Evolutionary conservation across 2,797 vertebrate genomes (phyloP).

Genomic region (Champsocephalus gunnari): DNA sequence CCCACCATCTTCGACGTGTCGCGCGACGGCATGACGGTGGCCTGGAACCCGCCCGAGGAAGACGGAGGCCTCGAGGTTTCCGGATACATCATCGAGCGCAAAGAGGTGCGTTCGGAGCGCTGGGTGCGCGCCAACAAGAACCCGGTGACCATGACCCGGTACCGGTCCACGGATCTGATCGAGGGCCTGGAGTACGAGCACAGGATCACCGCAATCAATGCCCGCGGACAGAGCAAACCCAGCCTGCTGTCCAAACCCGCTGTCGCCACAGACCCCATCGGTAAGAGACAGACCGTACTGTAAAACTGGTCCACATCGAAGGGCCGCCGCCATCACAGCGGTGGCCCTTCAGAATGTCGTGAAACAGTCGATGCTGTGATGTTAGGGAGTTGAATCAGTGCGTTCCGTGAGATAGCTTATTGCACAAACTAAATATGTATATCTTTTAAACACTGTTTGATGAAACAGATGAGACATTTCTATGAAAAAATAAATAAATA

Average conservation of each 20-base stretch:
- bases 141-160: slow-evolving; percentile 97
- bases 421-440: too few species aligned
- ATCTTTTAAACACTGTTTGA: too few species aligned
- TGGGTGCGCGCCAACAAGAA: slow-evolving; percentile 98
- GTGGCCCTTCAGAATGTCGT: too few species aligned
- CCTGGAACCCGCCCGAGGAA: slow-evolving; percentile 95
- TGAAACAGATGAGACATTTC: too few species aligned
- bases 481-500: too few species aligned
- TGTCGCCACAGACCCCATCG: slow-evolving; percentile 96
- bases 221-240: slow-evolving; percentile 94
- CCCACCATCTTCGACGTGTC: slow-evolving; percentile 94
- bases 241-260: slow-evolving; percentile 93
- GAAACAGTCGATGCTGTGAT: too few species aligned
- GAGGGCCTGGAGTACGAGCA: slow-evolving; percentile 99
- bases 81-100: slow-evolving; percentile 98
- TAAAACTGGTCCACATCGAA: too few species aligned
- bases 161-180: slow-evolving; percentile 95
- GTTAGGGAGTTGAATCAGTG: too few species aligned
- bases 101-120: slow-evolving; percentile 96
- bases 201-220: slow-evolving; percentile 94
- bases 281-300: slow-evolving; percentile 69
- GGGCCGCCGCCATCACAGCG: too few species aligned
- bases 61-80: slow-evolving; percentile 95
- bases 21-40: slow-evolving; percentile 98
- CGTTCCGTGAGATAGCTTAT: too few species aligned